Evolutionary conservation across 2,797 vertebrate genomes (phyloP).

Genomic region (Anguilla pacifica): DNA sequence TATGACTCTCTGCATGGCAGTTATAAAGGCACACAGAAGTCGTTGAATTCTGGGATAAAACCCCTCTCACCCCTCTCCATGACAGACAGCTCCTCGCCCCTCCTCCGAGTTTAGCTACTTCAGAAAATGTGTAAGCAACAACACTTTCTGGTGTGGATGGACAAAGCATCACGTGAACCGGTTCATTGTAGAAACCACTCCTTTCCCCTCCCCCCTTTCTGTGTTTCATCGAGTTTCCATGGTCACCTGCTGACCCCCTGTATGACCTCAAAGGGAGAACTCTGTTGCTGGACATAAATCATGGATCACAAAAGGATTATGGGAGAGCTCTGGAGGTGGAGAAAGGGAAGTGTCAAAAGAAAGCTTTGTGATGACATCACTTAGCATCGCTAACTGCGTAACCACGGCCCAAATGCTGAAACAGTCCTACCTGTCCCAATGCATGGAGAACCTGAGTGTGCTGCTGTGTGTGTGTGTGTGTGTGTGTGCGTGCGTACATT

Average conservation of each 20-base stretch:
- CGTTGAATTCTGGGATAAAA: no score
- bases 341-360: not conserved
- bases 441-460: not conserved
- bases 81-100: no score
- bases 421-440: not conserved
- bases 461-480: constrained; percentile 5
- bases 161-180: no score
- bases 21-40: no score
- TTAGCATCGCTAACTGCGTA: not conserved
- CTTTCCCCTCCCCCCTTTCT: not conserved
- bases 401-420: not conserved
- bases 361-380: not conserved
- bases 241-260: not conserved
- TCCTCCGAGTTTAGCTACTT: no score
- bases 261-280: not conserved
- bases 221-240: not conserved
- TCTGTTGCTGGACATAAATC: not conserved
- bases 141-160: no score
- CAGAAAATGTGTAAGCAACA: no score
- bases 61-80: no score
- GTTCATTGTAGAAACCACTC: not conserved
- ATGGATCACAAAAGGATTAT: not conserved
- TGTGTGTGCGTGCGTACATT: not conserved
- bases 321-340: not conserved
- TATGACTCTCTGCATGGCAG: no score